These are phyloP conservation scores for Drosophila lowei DNA, from an alignment of 1,140 invertebrate species.

Conservation along the genomic window DNA sequence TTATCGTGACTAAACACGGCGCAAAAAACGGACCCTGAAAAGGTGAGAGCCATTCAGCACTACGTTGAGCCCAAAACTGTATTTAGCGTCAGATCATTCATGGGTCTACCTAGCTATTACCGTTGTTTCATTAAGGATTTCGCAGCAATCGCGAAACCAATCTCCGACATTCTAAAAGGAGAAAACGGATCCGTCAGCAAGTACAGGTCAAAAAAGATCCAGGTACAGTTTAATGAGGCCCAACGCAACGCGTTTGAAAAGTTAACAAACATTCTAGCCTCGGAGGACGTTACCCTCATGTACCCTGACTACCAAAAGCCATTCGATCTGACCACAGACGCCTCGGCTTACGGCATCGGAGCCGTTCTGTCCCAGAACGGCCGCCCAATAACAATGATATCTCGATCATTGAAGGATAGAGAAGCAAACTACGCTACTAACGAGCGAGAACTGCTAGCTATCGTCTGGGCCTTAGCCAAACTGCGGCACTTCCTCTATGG, in stretches of 20 bases:
- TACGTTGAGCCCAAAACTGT: neutral
- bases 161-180: conserved; percentile 14
- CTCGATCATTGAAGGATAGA: no score
- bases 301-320: conserved; percentile 13
- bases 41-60: no score
- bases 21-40: no score
- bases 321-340: conserved; percentile 3
- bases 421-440: no score
- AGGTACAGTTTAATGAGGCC: neutral
- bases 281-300: conserved; percentile 1
- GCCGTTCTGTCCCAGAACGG: no score
- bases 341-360: no score
- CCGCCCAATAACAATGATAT: no score
- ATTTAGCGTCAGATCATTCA: neutral
- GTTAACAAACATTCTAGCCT: neutral
- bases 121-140: conserved; percentile 16
- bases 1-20: no score
- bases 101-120: conserved; percentile 7
- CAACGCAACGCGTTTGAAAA: conserved; percentile 1
- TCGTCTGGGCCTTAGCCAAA: no score
- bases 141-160: conserved; percentile 16
- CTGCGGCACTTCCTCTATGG: no score
- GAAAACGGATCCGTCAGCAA: conserved; percentile 12
- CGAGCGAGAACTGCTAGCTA: no score
- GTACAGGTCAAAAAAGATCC: conserved; percentile 8